Percentiles rank a stretch among this genome's conserved stretches.
Conservation (phyloP, 2,888 invertebrate genomes). For the Epiblema foenella region DNA sequence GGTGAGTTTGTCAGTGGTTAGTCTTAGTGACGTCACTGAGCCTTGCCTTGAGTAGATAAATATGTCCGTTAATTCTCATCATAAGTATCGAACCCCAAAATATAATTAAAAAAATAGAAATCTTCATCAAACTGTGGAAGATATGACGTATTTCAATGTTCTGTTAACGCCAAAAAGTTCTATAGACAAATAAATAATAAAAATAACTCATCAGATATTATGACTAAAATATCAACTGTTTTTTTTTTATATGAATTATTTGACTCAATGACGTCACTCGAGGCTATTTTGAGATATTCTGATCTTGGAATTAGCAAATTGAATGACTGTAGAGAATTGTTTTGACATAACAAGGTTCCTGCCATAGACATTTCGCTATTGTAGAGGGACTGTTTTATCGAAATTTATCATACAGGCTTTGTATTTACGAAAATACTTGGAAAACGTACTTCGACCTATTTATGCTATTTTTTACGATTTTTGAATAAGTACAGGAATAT, state of each 20-base stretch:
- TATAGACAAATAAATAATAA: no score
- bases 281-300: constrained; percentile 42
- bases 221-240: background rate
- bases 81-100: background rate
- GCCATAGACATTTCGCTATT: constrained; percentile 10
- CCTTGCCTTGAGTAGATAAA: no score
- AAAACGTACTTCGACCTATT: no score
- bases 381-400: background rate
- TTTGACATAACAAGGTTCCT: constrained; percentile 38
- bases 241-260: background rate
- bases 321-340: constrained; percentile 39
- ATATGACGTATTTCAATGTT: background rate
- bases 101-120: background rate
- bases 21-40: constrained; percentile 9
- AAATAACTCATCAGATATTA: background rate
- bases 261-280: constrained; percentile 1
- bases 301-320: constrained; percentile 38
- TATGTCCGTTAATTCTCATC: no score
- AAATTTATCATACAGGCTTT: no score
- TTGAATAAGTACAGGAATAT: no score
- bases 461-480: no score
- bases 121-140: background rate
- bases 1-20: constrained; percentile 4
- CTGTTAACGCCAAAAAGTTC: background rate
- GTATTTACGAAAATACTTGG: no score